Evolutionary conservation across 2,797 vertebrate genomes (phyloP).

Genomic region (Odontamblyopus rebecca): DNA sequence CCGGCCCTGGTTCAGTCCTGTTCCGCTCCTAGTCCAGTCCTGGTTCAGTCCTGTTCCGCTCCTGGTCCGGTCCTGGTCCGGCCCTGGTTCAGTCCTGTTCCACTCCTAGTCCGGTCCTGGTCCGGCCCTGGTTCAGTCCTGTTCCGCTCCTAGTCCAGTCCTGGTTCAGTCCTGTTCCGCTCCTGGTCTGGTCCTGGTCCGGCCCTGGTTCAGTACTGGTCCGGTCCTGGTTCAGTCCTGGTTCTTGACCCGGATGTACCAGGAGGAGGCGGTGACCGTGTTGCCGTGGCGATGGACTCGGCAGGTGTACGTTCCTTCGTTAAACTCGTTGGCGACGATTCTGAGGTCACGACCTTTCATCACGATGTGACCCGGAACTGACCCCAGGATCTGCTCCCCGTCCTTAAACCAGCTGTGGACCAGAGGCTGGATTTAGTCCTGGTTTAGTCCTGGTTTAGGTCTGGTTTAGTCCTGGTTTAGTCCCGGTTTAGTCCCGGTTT

Average conservation of each 20-base stretch:
- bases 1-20: background rate
- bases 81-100: background rate
- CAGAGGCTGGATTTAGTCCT: background rate
- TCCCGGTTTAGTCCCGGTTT: no score
- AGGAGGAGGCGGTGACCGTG: constrained; percentile 75
- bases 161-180: no score
- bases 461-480: no score
- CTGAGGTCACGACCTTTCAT: constrained; percentile 79
- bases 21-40: no score
- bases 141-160: no score
- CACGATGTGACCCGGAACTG: constrained; percentile 76
- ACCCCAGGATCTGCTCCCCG: constrained; percentile 75
- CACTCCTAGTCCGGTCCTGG: background rate
- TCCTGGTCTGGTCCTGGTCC: no score
- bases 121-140: background rate
- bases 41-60: background rate
- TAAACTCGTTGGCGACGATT: constrained; percentile 79
- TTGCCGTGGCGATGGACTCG: constrained; percentile 68
- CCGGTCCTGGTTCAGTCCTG: background rate
- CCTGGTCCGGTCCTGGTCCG: no score
- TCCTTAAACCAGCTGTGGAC: constrained; percentile 83
- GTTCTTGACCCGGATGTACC: constrained; percentile 69
- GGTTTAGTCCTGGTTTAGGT: background rate
- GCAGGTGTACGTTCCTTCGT: constrained; percentile 83
- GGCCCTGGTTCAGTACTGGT: background rate